Percentiles rank a stretch among this genome's conserved stretches.
Evolutionary conservation across 1,140 invertebrate species (phyloP).

Genomic region (Rhynchophorus ferrugineus): DNA sequence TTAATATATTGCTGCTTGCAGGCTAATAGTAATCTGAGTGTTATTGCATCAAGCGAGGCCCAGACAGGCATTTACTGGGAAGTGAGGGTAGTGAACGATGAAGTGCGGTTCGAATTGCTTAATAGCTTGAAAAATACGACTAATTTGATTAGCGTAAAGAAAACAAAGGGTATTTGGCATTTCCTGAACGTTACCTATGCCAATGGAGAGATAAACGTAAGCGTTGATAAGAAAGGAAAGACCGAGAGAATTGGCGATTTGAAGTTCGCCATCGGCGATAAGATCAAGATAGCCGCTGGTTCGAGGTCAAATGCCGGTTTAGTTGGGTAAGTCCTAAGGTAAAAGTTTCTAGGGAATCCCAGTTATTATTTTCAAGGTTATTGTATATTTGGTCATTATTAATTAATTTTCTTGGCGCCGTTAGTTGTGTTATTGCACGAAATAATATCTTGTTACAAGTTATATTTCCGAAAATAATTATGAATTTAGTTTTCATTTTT

Average conservation of each 20-base stretch:
- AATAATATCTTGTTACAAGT: no score
- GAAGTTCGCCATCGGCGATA: slow-evolving; percentile 47
- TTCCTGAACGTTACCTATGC: slow-evolving; percentile 69
- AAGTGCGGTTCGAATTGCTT: slow-evolving; percentile 72
- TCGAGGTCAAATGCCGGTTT: slow-evolving; percentile 61
- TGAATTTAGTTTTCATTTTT: no score
- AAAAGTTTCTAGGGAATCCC: neutral
- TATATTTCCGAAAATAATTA: no score
- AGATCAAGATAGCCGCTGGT: slow-evolving; percentile 68
- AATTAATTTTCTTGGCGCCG: no score
- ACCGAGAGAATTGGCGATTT: slow-evolving; percentile 43
- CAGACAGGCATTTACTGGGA: slow-evolving; percentile 72
- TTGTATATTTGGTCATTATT: no score
- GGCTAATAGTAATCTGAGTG: slow-evolving; percentile 72
- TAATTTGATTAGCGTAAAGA: slow-evolving; percentile 67
- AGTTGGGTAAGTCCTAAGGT: slow-evolving; percentile 51
- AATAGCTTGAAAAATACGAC: slow-evolving; percentile 64
- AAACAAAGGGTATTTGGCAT: slow-evolving; percentile 69
- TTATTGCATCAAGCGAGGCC: slow-evolving; percentile 76
- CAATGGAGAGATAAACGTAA: slow-evolving; percentile 62
- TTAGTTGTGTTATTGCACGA: no score
- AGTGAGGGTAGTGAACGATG: slow-evolving; percentile 75
- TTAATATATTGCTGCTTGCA: slow-evolving; percentile 58
- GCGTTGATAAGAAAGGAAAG: slow-evolving; percentile 66
- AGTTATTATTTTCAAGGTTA: no score